Evolutionary conservation across 1,140 invertebrate genomes (phyloP), one percentile per base, ranked within the genome.

Genomic region (Zaprionus africanus): DNA sequence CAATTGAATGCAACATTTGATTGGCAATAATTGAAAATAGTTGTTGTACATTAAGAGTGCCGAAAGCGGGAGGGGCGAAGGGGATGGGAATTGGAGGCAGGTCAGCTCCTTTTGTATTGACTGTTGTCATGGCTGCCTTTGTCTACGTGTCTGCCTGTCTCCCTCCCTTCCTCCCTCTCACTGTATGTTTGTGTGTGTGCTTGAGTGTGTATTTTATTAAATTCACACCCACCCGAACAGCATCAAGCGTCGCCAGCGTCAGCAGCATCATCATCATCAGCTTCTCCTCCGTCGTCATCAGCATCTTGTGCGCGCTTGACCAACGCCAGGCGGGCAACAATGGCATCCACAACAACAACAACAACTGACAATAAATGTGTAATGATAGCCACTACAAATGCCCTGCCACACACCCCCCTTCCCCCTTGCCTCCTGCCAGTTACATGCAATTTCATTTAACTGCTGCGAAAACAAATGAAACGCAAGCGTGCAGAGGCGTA

Each of bases 11-110:
- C 90, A 90, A 86, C 90, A 91, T 91, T 90, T 91, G 90, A 91
- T 91, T 91, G 90, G 90, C 85, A 91, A 91, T 91, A 91, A 91
- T 91, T 91, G 90, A 91, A 86, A 91, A 90, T 86, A 87, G 86
- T 91, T 90, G 82, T 90, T 86, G 85, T 78, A 81, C 81, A 85
- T 81, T 84, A 88, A 85, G 81, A 75, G 73, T 59, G 57, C n/a
- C 13, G 49, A 43, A 56, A 15, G 38, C 15, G 43, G 59, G 43
- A 15, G 0, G 26, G n/a, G 41, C 3, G 0, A 12, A 13, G 6
- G 38, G 26, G 7, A 4, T 7, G 28, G 19, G 28, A 9, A 60
- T 11, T 43, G 34, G 38, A 19, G 26, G 57, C 34, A 34, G 78
- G 36, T 76, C 36, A 61, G n/a, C 46, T 61, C 64, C 58, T 57